Evolutionary conservation across 1,140 invertebrate genomes (phyloP), one percentile per base, ranked within the genome.

Genomic region (Epicauta chinensis): DNA sequence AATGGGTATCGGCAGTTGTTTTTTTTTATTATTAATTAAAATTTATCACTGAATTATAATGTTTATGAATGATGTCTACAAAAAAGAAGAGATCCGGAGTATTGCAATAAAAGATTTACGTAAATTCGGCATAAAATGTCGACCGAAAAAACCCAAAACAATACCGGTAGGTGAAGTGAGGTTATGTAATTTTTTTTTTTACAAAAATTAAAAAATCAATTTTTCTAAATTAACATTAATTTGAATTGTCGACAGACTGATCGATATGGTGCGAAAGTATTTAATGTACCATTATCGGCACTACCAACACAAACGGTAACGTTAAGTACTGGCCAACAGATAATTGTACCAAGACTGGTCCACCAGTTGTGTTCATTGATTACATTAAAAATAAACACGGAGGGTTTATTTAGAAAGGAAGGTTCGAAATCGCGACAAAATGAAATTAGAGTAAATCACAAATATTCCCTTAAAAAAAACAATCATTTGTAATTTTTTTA

Each of bases 361-460:
- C 79, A 80, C 56, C 80, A 89, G 64, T 79, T 86, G 55, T 81
- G 84, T 58, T 72, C 77, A 14, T 79, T 81, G 62, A 77, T 92
- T 45, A 70, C 81, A 38, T 70, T 79, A 16, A 77, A 86, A 69
- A 74, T 84, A 17, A 77, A 79, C 30, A 78, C 81, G 16, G 89
- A 91, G 68, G 91, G 91, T 2, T 70, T 93, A 34, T 93, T 93
- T 64, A 75, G 91, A 17, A 92, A 91, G 73, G 86, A 87, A 53
- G 89, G 89, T 2, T 89, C 88, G 10, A 80, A 87, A 52, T 75
- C 77, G 38, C 77, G 89, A 57, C 88, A 91, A 69, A 84, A 81
- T 63, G 87, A 92, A 69, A 78, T 92, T 11, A 83, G 83, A 69
- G 82, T 87, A 76, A 61, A 23, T 12, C 30, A 13, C 30, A 39